Evolutionary conservation across 1,140 invertebrate species (phyloP).

Genomic region (Eupristina koningsbergeri): DNA sequence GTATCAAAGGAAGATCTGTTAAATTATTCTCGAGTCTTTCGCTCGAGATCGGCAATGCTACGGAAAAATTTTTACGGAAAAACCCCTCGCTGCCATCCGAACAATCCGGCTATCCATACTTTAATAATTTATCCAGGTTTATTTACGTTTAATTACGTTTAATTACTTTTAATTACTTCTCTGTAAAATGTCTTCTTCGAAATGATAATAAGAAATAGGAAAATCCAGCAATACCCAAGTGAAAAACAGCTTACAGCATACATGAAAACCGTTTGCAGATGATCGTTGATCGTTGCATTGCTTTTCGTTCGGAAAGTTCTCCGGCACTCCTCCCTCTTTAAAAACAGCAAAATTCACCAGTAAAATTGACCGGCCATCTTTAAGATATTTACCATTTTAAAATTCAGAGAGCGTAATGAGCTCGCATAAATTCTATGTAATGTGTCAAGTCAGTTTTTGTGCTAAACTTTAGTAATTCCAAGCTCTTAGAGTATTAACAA

Average conservation of each 20-base stretch:
- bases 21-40: conserved; percentile 19
- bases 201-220: background rate
- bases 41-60: background rate
- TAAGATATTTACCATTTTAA: background rate
- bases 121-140: no score
- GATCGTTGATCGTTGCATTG: background rate
- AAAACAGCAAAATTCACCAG: background rate
- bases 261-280: background rate
- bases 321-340: background rate
- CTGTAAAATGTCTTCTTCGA: background rate
- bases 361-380: background rate
- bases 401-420: background rate
- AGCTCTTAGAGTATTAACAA: background rate
- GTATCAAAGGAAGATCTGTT: background rate
- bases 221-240: background rate
- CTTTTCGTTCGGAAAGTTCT: conserved; percentile 1
- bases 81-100: no score
- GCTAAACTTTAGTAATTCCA: background rate
- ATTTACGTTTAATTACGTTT: background rate
- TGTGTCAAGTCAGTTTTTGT: background rate
- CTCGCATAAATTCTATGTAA: background rate
- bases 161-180: background rate
- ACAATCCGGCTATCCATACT: no score
- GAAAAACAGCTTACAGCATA: background rate
- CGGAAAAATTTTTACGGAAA: background rate